Evolutionary conservation across 2,797 vertebrate genomes (phyloP).

Genomic region (Gila robusta): DNA sequence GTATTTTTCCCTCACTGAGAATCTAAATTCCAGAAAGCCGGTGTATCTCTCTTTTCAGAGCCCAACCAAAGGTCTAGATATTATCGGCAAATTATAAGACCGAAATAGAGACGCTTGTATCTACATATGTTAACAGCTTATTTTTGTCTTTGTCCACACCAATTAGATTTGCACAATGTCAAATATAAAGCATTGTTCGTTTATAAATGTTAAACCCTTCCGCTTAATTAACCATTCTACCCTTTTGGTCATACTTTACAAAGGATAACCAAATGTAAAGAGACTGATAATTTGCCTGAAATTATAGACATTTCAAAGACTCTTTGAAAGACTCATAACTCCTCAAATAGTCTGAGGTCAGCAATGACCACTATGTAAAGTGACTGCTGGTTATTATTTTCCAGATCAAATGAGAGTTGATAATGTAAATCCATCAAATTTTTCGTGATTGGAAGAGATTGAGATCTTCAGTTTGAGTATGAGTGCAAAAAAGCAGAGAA

Average conservation of each 20-base stretch:
- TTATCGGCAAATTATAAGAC: slow-evolving; percentile 79
- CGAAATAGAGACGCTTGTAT: slow-evolving; percentile 70
- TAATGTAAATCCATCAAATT: slow-evolving; percentile 15
- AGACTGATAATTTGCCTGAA: slow-evolving; percentile 74
- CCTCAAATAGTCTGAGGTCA: slow-evolving; percentile 61
- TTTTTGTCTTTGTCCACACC: slow-evolving; percentile 67
- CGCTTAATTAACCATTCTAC: slow-evolving; percentile 78
- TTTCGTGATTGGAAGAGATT: slow-evolving; percentile 5
- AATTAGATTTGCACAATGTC: slow-evolving; percentile 58
- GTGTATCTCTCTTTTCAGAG: slow-evolving; percentile 62
- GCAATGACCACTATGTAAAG: slow-evolving; percentile 12
- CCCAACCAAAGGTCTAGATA: slow-evolving; percentile 73
- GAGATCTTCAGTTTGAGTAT: slow-evolving; percentile 8
- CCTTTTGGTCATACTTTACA: slow-evolving; percentile 73
- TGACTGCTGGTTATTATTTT: background rate
- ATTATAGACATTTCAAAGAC: slow-evolving; percentile 74
- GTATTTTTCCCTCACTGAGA: slow-evolving; percentile 34
- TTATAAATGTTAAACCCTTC: slow-evolving; percentile 68
- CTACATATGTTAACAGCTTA: slow-evolving; percentile 68
- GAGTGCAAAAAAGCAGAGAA: background rate
- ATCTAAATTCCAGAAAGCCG: slow-evolving; percentile 62
- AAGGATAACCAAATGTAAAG: slow-evolving; percentile 73
- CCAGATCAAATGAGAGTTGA: slow-evolving; percentile 8
- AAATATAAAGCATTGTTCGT: slow-evolving; percentile 42
- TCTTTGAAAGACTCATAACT: slow-evolving; percentile 59